Conservation (phyloP, 2,113 vertebrate species). For the Halcyon senegalensis region DNA sequence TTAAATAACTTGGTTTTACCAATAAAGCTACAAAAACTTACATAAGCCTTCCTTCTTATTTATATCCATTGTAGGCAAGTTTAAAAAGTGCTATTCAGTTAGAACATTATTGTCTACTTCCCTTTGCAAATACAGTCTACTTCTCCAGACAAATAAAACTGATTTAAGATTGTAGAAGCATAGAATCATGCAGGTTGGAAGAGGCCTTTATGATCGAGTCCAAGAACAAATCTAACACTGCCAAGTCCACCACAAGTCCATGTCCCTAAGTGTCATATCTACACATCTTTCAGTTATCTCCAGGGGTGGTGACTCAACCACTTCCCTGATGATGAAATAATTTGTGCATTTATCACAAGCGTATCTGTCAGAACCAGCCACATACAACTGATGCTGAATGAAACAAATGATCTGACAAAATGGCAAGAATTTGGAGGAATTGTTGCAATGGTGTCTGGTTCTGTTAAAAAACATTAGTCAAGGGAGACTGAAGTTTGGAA, state of each 20-base stretch:
- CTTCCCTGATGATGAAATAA: not conserved
- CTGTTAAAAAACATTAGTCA: not conserved
- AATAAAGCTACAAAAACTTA: not conserved
- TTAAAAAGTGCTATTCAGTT: not conserved
- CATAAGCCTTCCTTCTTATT: not conserved
- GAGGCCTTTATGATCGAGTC: not conserved
- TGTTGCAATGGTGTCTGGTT: not conserved
- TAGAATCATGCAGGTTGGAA: not conserved
- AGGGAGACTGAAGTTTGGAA: not conserved
- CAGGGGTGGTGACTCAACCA: not conserved
- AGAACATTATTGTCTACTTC: not conserved
- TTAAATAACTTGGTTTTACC: not conserved
- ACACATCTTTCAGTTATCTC: not conserved
- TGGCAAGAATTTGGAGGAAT: not conserved
- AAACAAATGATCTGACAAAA: slow-evolving; percentile 20
- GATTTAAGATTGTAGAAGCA: not conserved
- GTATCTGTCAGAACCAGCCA: not conserved
- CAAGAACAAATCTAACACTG: not conserved
- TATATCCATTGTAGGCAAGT: not conserved
- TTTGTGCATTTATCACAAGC: not conserved
- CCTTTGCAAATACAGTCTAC: not conserved
- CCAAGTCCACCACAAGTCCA: not conserved
- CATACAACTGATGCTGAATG: not conserved
- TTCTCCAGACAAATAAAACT: not conserved
- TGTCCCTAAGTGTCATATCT: not conserved